Evolutionary conservation across 2,113 vertebrate species (phyloP), one percentile per base, ranked within the genome.

Genomic region (Chauna torquata): DNA sequence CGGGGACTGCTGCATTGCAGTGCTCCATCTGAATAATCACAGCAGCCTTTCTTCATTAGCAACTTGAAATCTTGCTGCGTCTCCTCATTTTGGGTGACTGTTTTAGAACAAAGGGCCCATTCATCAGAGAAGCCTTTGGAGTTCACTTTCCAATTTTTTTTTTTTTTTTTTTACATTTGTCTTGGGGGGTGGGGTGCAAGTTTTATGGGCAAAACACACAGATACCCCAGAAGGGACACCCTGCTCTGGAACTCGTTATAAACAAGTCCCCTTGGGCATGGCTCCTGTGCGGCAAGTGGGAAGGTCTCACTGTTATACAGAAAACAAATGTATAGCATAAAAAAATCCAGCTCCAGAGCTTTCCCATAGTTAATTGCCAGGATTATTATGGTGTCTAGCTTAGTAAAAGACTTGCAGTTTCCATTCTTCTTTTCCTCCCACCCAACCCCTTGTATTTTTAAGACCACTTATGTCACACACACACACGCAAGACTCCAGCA

Each of bases 201-300:
- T 88, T 96, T 93, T 92, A 94, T 16, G 11, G 64, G 42, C 70
- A 88, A 64, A 86, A 76, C 78, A 82, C 55, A 50, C 22, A 15
- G 76, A 79, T 64, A 88, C 11, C 36, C 90, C 66, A 80, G 38
- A 95, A 94, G 52, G 74, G 88, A 83, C 83, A 83, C 49, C 38
- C 52, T 83, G 64, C 5, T 91, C 93, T 91, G 91, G 65, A 88
- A 70, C 66, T 65, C 66, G 45, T 90, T 96, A 88, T 34, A 84
- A 72, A 5, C 58, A 69, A 42, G 44, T 40, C 24, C 86, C 64
- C 55, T 74, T 15, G 8, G 92, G 75, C 75, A 86, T 0, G 10
- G 62, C 84, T 94, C 79, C 77, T 84, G 83, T n/a, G 47, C 20
- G 4, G 76, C 71, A 59, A 82, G 42, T 6, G 52, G 86, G 52